These are phyloP conservation scores for Amphiprion clarkii DNA, from an alignment of 2,797 vertebrate genomes.

Conservation along the genomic window DNA sequence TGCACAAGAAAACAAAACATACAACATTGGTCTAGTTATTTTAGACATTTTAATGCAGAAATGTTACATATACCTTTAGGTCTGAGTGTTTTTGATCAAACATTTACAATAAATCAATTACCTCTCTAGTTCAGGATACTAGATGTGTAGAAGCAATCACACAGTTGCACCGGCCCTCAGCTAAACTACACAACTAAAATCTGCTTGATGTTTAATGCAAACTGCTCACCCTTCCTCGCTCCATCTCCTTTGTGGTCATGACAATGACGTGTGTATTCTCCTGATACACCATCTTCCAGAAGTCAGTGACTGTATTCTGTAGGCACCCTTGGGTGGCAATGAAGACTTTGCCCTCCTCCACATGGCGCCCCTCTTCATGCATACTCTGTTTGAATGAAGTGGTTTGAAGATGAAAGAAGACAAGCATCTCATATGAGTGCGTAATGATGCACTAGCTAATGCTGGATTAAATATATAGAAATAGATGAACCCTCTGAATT, in stretches of 20 bases:
- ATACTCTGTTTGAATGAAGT: constrained; percentile 75
- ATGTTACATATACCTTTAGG: no score
- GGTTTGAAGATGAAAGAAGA: not conserved
- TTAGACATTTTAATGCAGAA: no score
- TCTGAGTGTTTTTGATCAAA: no score
- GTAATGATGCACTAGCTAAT: not conserved
- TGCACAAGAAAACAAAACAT: no score
- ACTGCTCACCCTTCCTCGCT: constrained; percentile 87
- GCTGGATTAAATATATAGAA: not conserved
- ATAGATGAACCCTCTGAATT: not conserved
- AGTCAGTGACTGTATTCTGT: constrained; percentile 89
- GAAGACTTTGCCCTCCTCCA: constrained; percentile 88
- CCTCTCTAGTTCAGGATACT: not conserved
- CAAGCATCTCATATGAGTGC: not conserved
- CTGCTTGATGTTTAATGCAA: not conserved
- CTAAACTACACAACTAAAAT: not conserved
- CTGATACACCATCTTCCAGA: constrained; percentile 94
- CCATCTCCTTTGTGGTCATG: constrained; percentile 92
- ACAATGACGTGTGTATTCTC: constrained; percentile 91
- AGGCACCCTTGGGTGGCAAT: constrained; percentile 93
- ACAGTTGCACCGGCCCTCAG: not conserved
- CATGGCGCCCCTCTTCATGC: constrained; percentile 85
- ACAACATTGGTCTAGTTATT: no score
- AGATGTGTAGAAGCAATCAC: not conserved
- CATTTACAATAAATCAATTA: not conserved